Percentiles rank a stretch among this genome's conserved stretches.
phyloP scores from a whole-genome alignment of 1,140 invertebrate genomes.

The Macrotrachela quadricornifera region DNA sequence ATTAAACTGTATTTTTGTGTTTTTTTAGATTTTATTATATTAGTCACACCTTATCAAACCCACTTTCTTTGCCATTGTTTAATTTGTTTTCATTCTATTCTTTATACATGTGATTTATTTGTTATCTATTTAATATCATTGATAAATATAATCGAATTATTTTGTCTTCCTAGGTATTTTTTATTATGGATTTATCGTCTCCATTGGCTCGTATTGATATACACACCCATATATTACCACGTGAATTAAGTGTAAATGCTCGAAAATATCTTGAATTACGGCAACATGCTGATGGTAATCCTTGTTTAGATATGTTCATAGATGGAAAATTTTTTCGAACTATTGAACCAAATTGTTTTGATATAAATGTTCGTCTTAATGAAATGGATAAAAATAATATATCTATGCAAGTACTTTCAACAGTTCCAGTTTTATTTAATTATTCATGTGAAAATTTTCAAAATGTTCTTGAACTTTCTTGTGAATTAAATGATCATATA shows the following conservation, averaged over 20 bases:
- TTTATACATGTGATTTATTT: too few relatives aligned
- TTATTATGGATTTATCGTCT: too few relatives aligned
- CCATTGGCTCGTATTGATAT: slow-evolving; percentile 27
- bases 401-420: slow-evolving; percentile 39
- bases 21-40: too few relatives aligned
- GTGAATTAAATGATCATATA: slow-evolving; percentile 38
- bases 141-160: too few relatives aligned
- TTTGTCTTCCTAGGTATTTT: too few relatives aligned
- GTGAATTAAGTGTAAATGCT: slow-evolving; percentile 39
- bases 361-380: slow-evolving; percentile 23
- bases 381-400: slow-evolving; percentile 31
- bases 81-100: too few relatives aligned
- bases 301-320: slow-evolving; percentile 34
- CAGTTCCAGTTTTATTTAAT: slow-evolving; percentile 44
- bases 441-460: slow-evolving; percentile 39
- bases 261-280: slow-evolving; percentile 37
- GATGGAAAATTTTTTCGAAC: slow-evolving; percentile 38
- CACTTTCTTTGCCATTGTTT: too few relatives aligned
- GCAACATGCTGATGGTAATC: slow-evolving; percentile 21
- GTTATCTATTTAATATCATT: too few relatives aligned
- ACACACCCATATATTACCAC: slow-evolving; percentile 40
- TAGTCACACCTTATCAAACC: too few relatives aligned
- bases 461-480: slow-evolving; percentile 34
- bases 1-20: too few relatives aligned
- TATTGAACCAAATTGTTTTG: slow-evolving; percentile 39